These are phyloP conservation scores for Heterodera filipjevi DNA, from an alignment of 2,888 invertebrate species.

Conservation along the genomic window DNA sequence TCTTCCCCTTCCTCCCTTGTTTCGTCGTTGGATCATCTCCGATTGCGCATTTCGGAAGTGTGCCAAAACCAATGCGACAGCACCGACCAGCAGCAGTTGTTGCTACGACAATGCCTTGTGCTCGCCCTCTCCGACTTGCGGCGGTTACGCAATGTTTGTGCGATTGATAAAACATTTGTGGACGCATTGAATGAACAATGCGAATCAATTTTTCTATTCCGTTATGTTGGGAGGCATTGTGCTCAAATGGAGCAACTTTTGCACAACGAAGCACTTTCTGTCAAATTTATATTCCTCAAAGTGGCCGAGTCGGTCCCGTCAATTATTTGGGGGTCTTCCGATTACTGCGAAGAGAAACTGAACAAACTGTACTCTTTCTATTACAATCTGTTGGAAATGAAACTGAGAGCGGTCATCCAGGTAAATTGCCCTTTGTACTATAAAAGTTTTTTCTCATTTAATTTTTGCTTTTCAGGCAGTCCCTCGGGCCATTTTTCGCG, in stretches of 20 bases:
- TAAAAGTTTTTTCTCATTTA: constrained; percentile 14
- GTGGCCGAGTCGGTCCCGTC: constrained; percentile 39
- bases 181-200: constrained; percentile 27
- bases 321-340: constrained; percentile 11
- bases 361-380: constrained; percentile 42
- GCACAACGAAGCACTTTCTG: constrained; percentile 39
- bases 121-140: constrained; percentile 78
- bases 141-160: constrained; percentile 39
- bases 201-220: constrained; percentile 43
- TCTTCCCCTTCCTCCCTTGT: not conserved
- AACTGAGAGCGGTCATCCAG: constrained; percentile 42
- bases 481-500: constrained; percentile 44
- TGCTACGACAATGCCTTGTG: constrained; percentile 84
- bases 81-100: constrained; percentile 73
- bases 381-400: constrained; percentile 40
- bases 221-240: constrained; percentile 32
- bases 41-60: constrained; percentile 5
- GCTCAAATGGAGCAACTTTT: constrained; percentile 40
- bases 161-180: constrained; percentile 42
- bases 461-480: constrained; percentile 40
- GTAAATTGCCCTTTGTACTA: too few relatives aligned
- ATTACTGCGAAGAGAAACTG: constrained; percentile 29
- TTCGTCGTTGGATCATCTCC: not conserved
- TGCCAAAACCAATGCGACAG: not conserved
- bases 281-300: constrained; percentile 47